Base-by-base conservation (phyloP, 1,140 invertebrate species). In the Paraescarpia echinospica region DNA sequence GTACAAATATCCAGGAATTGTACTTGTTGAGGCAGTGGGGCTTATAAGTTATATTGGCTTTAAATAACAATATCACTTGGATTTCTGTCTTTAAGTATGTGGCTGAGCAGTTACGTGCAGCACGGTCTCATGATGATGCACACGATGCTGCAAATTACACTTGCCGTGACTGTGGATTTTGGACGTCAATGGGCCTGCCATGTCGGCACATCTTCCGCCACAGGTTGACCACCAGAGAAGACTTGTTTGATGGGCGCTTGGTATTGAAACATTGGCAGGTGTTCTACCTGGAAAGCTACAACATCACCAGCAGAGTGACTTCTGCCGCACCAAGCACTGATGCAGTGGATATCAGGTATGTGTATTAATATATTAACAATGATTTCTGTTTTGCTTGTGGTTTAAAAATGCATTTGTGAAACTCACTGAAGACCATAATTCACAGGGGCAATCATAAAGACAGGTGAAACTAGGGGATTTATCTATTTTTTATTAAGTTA, bases 71-170 rank as follows among this genome's bases (percentile, higher is more conserved):
- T n/a, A n/a, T n/a, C n/a, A n/a, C 59, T 77, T 77, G 59, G 1
- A 1, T 90, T 90, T n/a, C n/a, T 90, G 89, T 89, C 89, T 31
- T 90, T 90, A 90, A 31, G 89, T 27, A 90, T 90, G 89, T 90
- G 6, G n/a, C 89, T 34, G 89, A 90, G n/a, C 89, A 90, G n/a
- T n/a, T n/a, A n/a, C n/a, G n/a, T n/a, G n/a, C n/a, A n/a, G n/a
- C n/a, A n/a, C n/a, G n/a, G n/a, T n/a, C n/a, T n/a, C n/a, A n/a
- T n/a, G n/a, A n/a, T n/a, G n/a, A n/a, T n/a, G n/a, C n/a, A n/a
- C n/a, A n/a, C n/a, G n/a, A n/a, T n/a, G n/a, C n/a, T n/a, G 89
- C 89, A 9, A 90, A 5, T 9, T 90, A 5, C 35, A 90, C 89
- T 18, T 31, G 33, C n/a, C n/a, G 89, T 27, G 89, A 34, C 33